These are phyloP conservation scores for Resseliella maxima DNA, from an alignment of 2,888 invertebrate species.

Conservation along the genomic window DNA sequence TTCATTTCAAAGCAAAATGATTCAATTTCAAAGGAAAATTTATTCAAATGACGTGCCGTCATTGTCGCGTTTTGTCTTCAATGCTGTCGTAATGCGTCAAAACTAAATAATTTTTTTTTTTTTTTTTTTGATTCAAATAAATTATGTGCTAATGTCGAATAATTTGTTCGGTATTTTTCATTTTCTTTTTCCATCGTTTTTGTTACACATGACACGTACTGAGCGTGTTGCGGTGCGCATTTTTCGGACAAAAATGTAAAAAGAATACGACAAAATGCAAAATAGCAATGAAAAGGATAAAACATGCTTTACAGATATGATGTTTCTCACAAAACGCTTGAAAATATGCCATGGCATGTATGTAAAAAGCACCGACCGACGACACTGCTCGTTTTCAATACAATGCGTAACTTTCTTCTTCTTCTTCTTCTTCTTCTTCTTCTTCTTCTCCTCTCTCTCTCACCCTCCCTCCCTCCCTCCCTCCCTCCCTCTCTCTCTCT, in stretches of 20 bases:
- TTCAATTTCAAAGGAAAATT: not conserved
- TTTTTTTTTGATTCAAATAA: no score
- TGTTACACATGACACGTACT: no score
- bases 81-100: conserved; percentile 30
- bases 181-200: not conserved
- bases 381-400: not conserved
- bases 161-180: no score
- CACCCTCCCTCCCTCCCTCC: no score
- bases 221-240: not conserved
- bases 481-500: no score
- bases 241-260: not conserved
- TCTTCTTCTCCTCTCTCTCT: no score
- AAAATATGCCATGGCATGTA: not conserved
- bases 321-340: not conserved
- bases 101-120: conserved; percentile 31
- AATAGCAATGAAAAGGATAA: not conserved
- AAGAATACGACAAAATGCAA: not conserved
- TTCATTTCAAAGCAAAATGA: not conserved
- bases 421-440: no score
- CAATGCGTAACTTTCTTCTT: conserved; percentile 5
- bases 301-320: not conserved
- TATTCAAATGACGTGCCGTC: not conserved
- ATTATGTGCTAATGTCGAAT: not conserved
- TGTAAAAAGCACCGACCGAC: not conserved
- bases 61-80: not conserved